phyloP scores from a whole-genome alignment of 2,797 vertebrate species.

The Dryobates pubescens region DNA sequence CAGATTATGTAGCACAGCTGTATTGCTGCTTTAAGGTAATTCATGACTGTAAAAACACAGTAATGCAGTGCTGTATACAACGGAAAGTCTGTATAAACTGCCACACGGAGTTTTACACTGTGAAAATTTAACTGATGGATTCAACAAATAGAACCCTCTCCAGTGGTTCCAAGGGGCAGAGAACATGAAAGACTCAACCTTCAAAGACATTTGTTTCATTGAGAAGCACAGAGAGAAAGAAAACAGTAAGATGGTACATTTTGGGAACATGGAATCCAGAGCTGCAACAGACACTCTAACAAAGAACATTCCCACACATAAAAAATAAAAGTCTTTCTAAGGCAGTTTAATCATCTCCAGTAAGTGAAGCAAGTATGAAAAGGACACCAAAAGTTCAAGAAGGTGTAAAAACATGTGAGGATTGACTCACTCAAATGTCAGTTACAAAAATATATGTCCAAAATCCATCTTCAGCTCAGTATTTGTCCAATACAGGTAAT shows the following conservation, averaged over 20 bases:
- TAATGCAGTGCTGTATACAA: not conserved
- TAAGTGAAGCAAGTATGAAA: not conserved
- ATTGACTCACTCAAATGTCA: not conserved
- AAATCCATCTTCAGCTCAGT: not conserved
- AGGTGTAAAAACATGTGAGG: not conserved
- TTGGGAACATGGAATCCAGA: not conserved
- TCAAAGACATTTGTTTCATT: not conserved
- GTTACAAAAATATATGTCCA: not conserved
- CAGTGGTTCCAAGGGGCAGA: not conserved
- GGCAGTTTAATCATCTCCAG: not conserved
- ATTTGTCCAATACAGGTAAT: not conserved
- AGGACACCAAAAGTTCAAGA: not conserved
- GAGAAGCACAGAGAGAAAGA: not conserved
- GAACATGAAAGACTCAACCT: not conserved
- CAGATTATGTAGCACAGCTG: not conserved
- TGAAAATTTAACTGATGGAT: not conserved
- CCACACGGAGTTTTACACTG: not conserved
- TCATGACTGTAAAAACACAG: not conserved
- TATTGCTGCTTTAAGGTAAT: not conserved
- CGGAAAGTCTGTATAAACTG: not conserved
- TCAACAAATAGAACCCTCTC: not conserved
- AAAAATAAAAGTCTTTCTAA: not conserved
- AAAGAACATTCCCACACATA: not conserved
- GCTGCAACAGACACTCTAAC: not conserved
- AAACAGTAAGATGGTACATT: not conserved